A percentile compares a stretch with the other conserved stretches of the same genome.
Conservation (phyloP, 2,797 vertebrate species). For the Taeniopygia guttata region DNA sequence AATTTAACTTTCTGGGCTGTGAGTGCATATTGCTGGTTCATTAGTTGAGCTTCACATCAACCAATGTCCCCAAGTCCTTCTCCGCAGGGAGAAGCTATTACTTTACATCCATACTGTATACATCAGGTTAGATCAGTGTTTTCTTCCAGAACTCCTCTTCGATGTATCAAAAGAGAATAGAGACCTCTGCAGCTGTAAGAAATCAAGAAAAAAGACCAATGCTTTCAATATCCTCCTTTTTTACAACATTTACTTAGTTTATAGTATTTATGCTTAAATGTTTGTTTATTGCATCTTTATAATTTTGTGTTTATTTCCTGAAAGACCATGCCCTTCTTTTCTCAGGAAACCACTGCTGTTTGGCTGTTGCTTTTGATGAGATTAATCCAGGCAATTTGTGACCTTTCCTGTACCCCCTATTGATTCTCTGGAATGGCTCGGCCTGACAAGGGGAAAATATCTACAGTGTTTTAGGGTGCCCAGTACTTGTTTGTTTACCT, state of each 20-base stretch:
- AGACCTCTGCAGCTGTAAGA: not conserved
- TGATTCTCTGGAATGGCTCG: not conserved
- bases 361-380: not conserved
- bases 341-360: not conserved
- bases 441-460: slow-evolving; percentile 31
- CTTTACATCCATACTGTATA: not conserved
- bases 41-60: not conserved
- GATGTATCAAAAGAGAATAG: not conserved
- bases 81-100: not conserved
- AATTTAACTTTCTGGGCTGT: not conserved
- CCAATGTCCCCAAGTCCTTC: not conserved
- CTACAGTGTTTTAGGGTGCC: slow-evolving; percentile 6
- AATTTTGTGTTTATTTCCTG: not conserved
- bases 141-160: not conserved
- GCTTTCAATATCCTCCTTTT: not conserved
- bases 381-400: slow-evolving; percentile 2
- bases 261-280: not conserved
- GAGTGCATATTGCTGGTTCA: not conserved
- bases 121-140: not conserved
- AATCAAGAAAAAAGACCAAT: not conserved
- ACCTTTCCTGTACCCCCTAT: not conserved
- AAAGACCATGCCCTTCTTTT: not conserved
- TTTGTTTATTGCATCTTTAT: not conserved
- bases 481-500: slow-evolving; percentile 34
- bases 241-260: not conserved